Percentiles rank a stretch among this genome's conserved stretches.
Conservation (phyloP, 2,888 invertebrate genomes). For the Ennomos quercinarius region DNA sequence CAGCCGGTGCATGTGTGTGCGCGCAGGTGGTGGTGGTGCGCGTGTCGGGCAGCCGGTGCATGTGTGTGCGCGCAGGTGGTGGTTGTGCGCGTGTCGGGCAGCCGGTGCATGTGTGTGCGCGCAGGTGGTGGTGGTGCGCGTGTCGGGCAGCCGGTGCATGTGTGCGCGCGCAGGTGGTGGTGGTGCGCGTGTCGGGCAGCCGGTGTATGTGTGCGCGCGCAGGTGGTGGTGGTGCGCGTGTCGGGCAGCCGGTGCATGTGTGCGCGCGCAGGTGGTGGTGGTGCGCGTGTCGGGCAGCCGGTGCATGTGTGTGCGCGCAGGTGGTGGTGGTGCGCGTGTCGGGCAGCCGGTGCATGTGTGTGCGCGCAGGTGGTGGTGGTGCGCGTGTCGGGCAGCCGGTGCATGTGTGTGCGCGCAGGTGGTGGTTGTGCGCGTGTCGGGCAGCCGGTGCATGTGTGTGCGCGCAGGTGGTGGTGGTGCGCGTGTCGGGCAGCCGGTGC, state of each 20-base stretch:
- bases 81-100: conserved; percentile 40
- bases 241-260: no score
- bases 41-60: conserved; percentile 17
- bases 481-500: conserved; percentile 45
- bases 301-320: conserved; percentile 49
- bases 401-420: conserved; percentile 45
- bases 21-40: conserved; percentile 28
- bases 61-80: no score
- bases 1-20: conserved; percentile 52
- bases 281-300: conserved; percentile 42
- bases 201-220: conserved; percentile 50
- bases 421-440: conserved; percentile 26
- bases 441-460: no score
- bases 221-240: conserved; percentile 28
- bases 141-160: no score
- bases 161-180: no score
- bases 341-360: no score
- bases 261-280: conserved; percentile 27
- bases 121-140: conserved; percentile 27
- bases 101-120: conserved; percentile 52
- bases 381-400: conserved; percentile 46
- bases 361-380: conserved; percentile 31
- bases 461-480: conserved; percentile 32
- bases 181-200: conserved; percentile 41
- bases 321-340: conserved; percentile 26